Evolutionary conservation across 1,140 invertebrate species (phyloP), one percentile per base, ranked within the genome.

Genomic region (Chlorops oryzae): DNA sequence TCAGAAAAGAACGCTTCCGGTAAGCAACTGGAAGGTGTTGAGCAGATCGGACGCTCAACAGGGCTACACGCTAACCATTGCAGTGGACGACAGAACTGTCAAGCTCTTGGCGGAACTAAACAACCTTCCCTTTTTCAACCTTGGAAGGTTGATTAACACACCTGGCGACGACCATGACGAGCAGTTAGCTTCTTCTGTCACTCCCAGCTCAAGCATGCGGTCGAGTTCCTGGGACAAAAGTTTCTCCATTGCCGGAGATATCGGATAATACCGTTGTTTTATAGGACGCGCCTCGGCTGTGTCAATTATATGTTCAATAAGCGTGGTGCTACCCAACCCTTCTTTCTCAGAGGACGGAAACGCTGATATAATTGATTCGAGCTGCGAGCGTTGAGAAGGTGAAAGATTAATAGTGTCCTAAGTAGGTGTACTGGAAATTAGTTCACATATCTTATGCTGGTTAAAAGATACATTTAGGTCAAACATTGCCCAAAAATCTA

Each of bases 221-320:
- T 59, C 51, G 1, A 70, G 32, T 34, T 61, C 55, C 13, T 50
- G 35, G 24, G 55, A 42, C 12, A 62, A 38, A 15, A 52, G 27
- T 24, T 58, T 47, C 51, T 58, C 49, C 15, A 49, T 52, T 25
- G 46, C 43, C 5, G 58, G 60, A 5, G 59, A 59, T 12, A 56
- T 43, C 10, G 59, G 54, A 25, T 57, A 58, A 23, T 58, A 49
- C 25, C 56, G 32, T 28, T 60, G 56, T 25, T 56, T 61, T n/a
- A 65, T 47, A 18, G 45, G 45, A 5, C 15, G 15, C 5, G 21
- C 28, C 37, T 18, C 23, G 5, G 22, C 38, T 9, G 20, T 25
- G 12, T 43, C 49, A 38, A 51, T 38, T 7, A 24, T 22, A 39
- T 44, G 49, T 21, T 13, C 15, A 13, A 37, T 22, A 21, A 43